Evolutionary conservation across 2,797 vertebrate species (phyloP).

Genomic region (Avahi laniger): DNA sequence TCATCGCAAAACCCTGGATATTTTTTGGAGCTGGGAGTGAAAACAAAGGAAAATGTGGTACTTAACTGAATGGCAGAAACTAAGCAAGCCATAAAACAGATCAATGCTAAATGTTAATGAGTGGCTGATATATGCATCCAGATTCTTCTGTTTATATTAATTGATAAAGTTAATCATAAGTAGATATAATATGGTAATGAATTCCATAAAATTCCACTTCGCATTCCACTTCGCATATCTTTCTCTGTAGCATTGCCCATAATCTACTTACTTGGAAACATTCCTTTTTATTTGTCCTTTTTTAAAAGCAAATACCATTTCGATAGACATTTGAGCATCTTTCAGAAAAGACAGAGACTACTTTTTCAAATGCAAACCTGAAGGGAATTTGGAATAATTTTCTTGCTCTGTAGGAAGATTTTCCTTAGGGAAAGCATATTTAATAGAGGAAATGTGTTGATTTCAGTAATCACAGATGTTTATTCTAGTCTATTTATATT

Average conservation of each 20-base stretch:
- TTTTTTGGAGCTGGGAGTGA: background rate
- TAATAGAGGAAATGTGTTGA: slow-evolving; percentile 63
- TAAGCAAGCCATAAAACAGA: background rate
- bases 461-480: slow-evolving; percentile 70
- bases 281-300: slow-evolving; percentile 45
- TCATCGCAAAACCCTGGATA: background rate
- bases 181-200: slow-evolving; percentile 31
- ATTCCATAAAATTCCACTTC: slow-evolving; percentile 36
- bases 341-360: slow-evolving; percentile 42
- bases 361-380: slow-evolving; percentile 49
- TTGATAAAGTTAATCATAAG: slow-evolving; percentile 52
- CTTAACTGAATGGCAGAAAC: background rate
- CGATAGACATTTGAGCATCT: slow-evolving; percentile 19
- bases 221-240: slow-evolving; percentile 8
- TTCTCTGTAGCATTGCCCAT: background rate
- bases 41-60: background rate
- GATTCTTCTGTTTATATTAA: slow-evolving; percentile 53
- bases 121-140: background rate
- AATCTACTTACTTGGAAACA: slow-evolving; percentile 2
- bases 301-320: slow-evolving; percentile 28
- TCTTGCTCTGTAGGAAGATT: slow-evolving; percentile 47
- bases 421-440: slow-evolving; percentile 49
- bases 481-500: slow-evolving; percentile 68
- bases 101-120: slow-evolving; percentile 54
- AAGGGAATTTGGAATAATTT: slow-evolving; percentile 50